Base-by-base conservation (phyloP, 2,113 vertebrate species). In the Myiagra hebetior region DNA sequence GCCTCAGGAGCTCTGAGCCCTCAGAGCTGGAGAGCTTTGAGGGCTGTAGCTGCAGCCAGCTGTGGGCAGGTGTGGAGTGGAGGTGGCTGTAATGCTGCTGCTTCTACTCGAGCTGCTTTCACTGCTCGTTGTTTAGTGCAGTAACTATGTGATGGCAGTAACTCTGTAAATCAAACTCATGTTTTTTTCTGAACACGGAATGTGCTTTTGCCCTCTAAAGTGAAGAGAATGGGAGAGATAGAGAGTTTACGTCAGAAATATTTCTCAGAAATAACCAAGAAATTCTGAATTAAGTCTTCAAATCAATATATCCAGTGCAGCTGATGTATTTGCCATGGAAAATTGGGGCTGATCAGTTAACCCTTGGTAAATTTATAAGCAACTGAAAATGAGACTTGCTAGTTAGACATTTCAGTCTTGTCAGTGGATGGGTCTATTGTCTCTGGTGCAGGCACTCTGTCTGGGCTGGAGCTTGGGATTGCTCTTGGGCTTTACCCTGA, bases 231-330 rank as follows among this genome's bases (percentile, higher is more conserved):
- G 85, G 41, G 60, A 78, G 60, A 82, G 81, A 78, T 85, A 64
- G 77, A 85, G 60, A 37, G 65, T 67, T 87, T 70, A 10, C 17
- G 20, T 70, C 64, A 37, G 55, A 85, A 89, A 62, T 87, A 62
- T 69, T 88, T 91, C 72, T 91, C 50, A 65, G 93, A 92, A 86
- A 92, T 79, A 90, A 93, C 59, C 41, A 16, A 79, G 79, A 26
- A 46, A 72, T 73, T 86, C 64, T 81, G 55, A 91, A 86, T 93
- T 83, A 91, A 89, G 65, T 84, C 74, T 92, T 75, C 59, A 47
- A 49, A 89, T 94, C 78, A 70, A 63, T 94, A 78, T n/a, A 42
- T 91, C 30, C 53, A 77, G 33, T 59, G 64, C 3, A 28, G 42
- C 74, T 62, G 60, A 70, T 74, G 47, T 17, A 78, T 91, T 91